Evolutionary conservation across 2,113 vertebrate species (phyloP), one percentile per base, ranked within the genome.

Genomic region (Cepphus grylle): DNA sequence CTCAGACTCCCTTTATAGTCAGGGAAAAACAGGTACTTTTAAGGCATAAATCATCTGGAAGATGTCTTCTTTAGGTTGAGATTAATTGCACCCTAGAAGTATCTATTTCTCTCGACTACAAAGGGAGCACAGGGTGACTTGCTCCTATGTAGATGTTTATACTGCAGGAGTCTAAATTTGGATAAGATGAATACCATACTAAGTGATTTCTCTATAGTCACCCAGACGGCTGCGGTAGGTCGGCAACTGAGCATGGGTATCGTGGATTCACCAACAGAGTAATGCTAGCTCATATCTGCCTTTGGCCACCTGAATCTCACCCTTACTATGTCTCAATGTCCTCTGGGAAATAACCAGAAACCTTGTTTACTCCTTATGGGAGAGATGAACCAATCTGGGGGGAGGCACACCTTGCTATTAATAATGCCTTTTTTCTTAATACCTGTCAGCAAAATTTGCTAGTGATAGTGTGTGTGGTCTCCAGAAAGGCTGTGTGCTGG

Each of bases 21-120:
- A 82, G 62, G 40, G 58, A 92, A 96, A 93, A 96, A 0, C 92
- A 97, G 96, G 96, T 97, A 96, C 81, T 92, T 95, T 73, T 38
- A 95, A 94, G 53, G 50, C 58, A 83, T 97, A 93, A 94, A 95
- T 97, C 85, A 96, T 82, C 40, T 90, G 81, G 49, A 86, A 92
- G 92, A 94, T 66, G 94, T 90, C 90, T 91, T 94, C 94, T 92
- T 95, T 82, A 86, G 58, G 74, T 53, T 82, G 81, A 95, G 94
- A 96, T 96, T 96, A 96, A 96, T 95, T 93, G 85, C 78, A 80
- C 62, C 66, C 32, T 58, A 66, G 81, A 90, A 96, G 94, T 95
- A 97, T 97, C 93, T 96, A 91, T 96, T 96, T 96, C 87, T 91
- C 67, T 94, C 78, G 94, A 93, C 94, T 95, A 92, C 85, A 94